Evolutionary conservation across 1,140 invertebrate species (phyloP), one percentile per base, ranked within the genome.

Genomic region (Sipha flava): DNA sequence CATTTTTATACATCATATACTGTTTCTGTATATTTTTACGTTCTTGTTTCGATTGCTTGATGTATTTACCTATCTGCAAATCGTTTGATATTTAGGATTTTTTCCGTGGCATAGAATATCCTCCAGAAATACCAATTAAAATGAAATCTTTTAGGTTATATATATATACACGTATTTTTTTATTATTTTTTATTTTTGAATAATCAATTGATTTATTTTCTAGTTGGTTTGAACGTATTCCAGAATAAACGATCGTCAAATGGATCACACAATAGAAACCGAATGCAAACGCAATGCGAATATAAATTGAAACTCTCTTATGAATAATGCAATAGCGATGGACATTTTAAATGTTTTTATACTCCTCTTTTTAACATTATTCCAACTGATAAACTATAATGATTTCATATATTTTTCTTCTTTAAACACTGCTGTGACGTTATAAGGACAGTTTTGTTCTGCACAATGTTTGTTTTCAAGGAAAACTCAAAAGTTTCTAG

Each of bases 331-430:
- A 66, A 66, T 5, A 4, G 37, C 12, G 12, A 23, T 66, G 37
- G 64, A 66, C 64, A 23, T 43, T 66, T 66, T 43, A n/a, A 66
- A 66, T 66, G 64, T 66, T 66, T 66, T 66, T 66, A 26, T 43
- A 2, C 64, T 18, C 21, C 37, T 66, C 23, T 6, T 43, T 64
- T 66, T 66, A 40, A 66, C 64, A 23, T 66, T 66, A 43, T 43
- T 66, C 21, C 64, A 34, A 14, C 21, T 26, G 37, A 66, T 66
- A 66, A 66, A 66, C 37, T 40, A 14, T 66, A 66, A 66, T 66
- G 34, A 66, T 66, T 66, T 43, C 26, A 66, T 66, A 43, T 12
- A 40, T 59, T 59, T 37, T 40, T 43, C 34, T 14, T 66, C n/a
- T 49, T 37, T 37, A n/a, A n/a, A 21, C 31, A 10, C 21, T 9